phyloP scores from a whole-genome alignment of 2,113 vertebrate species.

The Periophthalmodon schlosseri region DNA sequence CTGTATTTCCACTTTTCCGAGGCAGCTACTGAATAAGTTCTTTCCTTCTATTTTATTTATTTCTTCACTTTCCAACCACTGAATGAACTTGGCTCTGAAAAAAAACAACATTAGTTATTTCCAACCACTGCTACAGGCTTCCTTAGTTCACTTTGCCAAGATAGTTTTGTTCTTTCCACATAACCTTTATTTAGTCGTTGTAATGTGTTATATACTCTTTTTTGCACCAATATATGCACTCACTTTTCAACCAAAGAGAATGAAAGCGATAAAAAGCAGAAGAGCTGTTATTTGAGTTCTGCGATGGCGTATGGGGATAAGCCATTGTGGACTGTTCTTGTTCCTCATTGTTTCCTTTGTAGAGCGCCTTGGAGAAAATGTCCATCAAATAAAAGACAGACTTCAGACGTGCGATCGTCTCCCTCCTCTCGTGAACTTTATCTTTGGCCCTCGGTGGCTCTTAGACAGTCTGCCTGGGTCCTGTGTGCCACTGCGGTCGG shows the following conservation, averaged over 20 bases:
- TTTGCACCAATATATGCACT: neutral
- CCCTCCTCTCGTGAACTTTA: conserved; percentile 32
- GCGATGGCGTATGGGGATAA: conserved; percentile 28
- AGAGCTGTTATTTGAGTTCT: neutral
- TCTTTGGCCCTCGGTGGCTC: conserved; percentile 21
- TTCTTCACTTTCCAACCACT: conserved; percentile 10
- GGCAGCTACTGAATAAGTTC: neutral
- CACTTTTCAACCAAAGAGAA: neutral
- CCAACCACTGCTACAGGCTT: neutral
- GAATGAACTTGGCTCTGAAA: neutral
- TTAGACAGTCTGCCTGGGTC: conserved; percentile 13
- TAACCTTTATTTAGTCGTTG: neutral
- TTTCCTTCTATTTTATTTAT: conserved; percentile 6
- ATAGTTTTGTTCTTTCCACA: neutral
- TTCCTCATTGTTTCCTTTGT: conserved; percentile 28
- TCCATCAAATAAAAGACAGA: conserved; percentile 35
- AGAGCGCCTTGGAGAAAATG: conserved; percentile 18
- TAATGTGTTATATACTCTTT: neutral
- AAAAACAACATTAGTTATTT: neutral
- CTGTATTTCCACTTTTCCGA: neutral
- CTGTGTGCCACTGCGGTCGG: conserved; percentile 9
- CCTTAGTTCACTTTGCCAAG: neutral
- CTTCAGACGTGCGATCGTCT: conserved; percentile 25
- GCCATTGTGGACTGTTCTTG: conserved; percentile 2
- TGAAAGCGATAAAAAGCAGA: neutral